Evolutionary conservation across 2,113 vertebrate species (phyloP).

Genomic region (Pachycephala philippinensis): DNA sequence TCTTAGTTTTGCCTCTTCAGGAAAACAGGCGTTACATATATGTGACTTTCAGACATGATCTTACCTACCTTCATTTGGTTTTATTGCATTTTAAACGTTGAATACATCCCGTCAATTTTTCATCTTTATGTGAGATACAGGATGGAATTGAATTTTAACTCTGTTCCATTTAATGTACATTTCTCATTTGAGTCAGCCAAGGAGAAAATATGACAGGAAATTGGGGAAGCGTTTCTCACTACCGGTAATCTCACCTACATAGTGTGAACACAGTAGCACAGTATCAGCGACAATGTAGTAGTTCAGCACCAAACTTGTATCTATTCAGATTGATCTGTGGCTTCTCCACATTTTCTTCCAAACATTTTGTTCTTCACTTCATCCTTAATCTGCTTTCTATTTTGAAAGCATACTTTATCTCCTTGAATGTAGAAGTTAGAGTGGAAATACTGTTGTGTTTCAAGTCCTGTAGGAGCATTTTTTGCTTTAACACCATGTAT

Average conservation of each 20-base stretch:
- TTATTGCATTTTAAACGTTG: neutral
- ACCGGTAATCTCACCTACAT: neutral
- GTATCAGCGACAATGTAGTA: neutral
- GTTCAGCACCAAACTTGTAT: neutral
- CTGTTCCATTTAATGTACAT: neutral
- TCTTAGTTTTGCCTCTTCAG: neutral
- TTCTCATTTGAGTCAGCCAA: neutral
- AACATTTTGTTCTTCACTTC: neutral
- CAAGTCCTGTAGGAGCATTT: neutral
- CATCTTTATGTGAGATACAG: neutral
- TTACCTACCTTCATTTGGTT: neutral
- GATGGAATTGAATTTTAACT: neutral
- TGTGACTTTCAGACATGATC: neutral
- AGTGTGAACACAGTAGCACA: neutral
- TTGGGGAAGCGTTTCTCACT: neutral
- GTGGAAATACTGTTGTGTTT: slow-evolving; percentile 9
- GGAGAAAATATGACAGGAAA: neutral
- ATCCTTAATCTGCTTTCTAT: neutral
- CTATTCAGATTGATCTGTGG: neutral
- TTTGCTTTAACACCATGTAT: neutral
- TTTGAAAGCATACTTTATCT: slow-evolving; percentile 14
- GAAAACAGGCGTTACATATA: neutral
- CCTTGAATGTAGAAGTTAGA: neutral
- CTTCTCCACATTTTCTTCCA: slow-evolving; percentile 8
- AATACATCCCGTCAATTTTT: neutral